Conservation (phyloP, 2,888 invertebrate species). For the Parnassius apollo region DNA sequence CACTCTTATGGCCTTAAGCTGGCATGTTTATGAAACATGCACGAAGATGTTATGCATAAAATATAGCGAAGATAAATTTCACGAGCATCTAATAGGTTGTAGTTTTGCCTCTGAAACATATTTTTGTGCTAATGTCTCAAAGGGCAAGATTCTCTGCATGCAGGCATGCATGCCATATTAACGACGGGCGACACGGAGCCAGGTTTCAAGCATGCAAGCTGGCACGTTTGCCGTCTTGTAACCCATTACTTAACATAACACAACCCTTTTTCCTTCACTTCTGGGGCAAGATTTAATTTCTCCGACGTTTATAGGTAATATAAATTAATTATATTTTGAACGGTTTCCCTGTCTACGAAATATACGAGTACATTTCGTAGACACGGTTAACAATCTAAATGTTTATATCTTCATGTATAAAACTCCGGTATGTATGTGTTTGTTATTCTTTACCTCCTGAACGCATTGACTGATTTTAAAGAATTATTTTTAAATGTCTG, state of each 20-base stretch:
- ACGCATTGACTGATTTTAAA: too few relatives aligned
- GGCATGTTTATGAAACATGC: background rate
- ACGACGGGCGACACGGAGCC: conserved; percentile 12
- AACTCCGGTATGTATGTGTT: too few relatives aligned
- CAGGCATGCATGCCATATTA: conserved; percentile 24
- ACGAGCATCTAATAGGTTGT: conserved; percentile 7
- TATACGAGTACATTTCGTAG: too few relatives aligned
- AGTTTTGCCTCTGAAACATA: conserved; percentile 9
- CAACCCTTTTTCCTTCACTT: background rate
- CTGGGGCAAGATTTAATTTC: background rate
- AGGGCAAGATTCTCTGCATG: conserved; percentile 11
- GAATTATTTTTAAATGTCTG: too few relatives aligned
- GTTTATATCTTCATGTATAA: too few relatives aligned
- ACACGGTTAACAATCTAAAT: too few relatives aligned
- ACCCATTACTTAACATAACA: conserved; percentile 1
- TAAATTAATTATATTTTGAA: too few relatives aligned
- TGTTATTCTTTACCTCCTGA: too few relatives aligned
- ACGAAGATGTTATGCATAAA: too few relatives aligned
- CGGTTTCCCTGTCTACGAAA: too few relatives aligned
- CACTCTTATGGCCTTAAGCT: too few relatives aligned
- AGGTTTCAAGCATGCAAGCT: conserved; percentile 4
- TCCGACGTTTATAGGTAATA: too few relatives aligned
- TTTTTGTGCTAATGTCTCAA: conserved; percentile 12
- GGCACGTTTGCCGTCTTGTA: conserved; percentile 14
- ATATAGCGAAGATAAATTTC: conserved; percentile 2